Evolutionary conservation across 1,140 invertebrate species (phyloP), one percentile per base, ranked within the genome.

Genomic region (Caligus rogercresseyi): DNA sequence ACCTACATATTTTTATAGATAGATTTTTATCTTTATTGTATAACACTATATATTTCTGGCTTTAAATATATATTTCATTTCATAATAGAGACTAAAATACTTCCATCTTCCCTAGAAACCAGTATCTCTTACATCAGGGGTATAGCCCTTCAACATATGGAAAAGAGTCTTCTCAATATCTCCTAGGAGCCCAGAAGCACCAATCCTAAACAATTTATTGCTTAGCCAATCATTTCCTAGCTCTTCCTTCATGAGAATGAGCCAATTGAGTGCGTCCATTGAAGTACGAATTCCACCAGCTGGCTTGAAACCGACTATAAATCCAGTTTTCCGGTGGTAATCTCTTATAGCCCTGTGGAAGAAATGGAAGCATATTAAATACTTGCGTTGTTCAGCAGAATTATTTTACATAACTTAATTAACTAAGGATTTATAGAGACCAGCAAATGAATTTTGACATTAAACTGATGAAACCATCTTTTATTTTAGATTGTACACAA

Each of bases 221-320:
- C 79, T 79, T 1, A 95, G 71, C 92, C 92, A 98, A 26, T 86
- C 81, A 65, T 82, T 74, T 13, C 93, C 94, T 2, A 98, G 76
- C 67, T 91, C 81, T 70, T 82, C 80, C 70, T 90, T 82, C 18
- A 97, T 79, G 16, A 98, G 74, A 14, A 83, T 77, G 61, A 95
- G 74, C 89, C 91, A 98, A 23, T 82, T 76, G 25, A 95, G 75
- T 0, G 88, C 86, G 75, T 98, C 89, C 64, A 81, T 77, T 0
- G 83, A 79, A n/a, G 85, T 89, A 66, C 83, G 79, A 57, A 99
- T 89, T 20, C 95, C 95, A 54, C 95, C 95, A 53, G 95, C 94
- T 64, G 95, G 91, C 74, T 98, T 99, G 25, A 98, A 82, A 1
- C 95, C 95, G 69, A 98, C 81, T 86, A 86, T 87, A 67, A 75